Evolutionary conservation across 2,888 invertebrate genomes (phyloP), one percentile per base, ranked within the genome.

Genomic region (Mayetiola destructor): DNA sequence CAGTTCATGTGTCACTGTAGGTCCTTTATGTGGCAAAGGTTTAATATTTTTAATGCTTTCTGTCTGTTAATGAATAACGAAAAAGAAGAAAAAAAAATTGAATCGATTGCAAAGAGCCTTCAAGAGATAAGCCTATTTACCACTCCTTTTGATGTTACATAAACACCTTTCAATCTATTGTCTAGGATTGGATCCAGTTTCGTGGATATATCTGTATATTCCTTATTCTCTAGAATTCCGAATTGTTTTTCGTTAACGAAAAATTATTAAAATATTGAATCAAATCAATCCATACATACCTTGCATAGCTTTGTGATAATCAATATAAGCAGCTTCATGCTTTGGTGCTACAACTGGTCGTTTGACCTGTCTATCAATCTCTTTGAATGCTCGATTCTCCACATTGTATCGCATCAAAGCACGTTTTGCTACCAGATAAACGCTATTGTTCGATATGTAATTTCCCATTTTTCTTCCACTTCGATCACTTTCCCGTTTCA

Each of bases 321-420:
- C 81, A 63, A 77, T 75, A 40, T 79, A 61, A 61, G 80, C 80
- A 1, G 77, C 71, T 23, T 80, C 75, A 68, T 80, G 79, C 65
- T 72, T 77, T 0, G 89, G 89, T n/a, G 90, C 88, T 29, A 81
- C 77, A 35, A 72, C 72, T 18, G 77, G 75, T 59, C 69, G 71
- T 4, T 75, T 77, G 66, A 84, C 84, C 48, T 81, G 80, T 66
- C 76, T 76, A 0, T 80, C 77, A 61, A 90, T 78, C 20, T 82
- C 70, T 64, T 80, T 81, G 64, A 83, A 81, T 27, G 86, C 87
- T 60, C 89, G 79, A 69, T 78, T 82, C 67, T 87, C 88, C 2
- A 85, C 76, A 70, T 89, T 88, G 64, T 81, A 85, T 27, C 81
- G 78, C 27, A 23, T 48, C 20, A 48, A 23, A 2, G n/a, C 3